Base-by-base conservation (phyloP, 1,140 invertebrate genomes). In the Hyposmocoma kahamanoa region DNA sequence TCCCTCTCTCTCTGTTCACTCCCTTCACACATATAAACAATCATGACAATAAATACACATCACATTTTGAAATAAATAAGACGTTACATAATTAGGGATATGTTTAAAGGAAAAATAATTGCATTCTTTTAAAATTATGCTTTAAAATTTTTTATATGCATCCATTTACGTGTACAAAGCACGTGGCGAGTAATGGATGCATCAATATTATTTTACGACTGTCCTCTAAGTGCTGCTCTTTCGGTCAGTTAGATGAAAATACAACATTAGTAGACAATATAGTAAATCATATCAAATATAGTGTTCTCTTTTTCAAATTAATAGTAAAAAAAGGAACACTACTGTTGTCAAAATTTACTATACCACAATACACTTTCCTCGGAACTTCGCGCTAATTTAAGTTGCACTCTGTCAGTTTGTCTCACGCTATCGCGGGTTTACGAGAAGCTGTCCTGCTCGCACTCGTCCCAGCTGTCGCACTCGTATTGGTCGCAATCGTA, bases 401-500 rank as follows among this genome's bases (percentile, higher is more conserved):
- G 24, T 11, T 5, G 11, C 11, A 26, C 5, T 26, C 5, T 26
- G 11, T 26, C 24, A 11, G 24, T 6, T 26, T 6, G 5, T 26
- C 5, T 43, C 21, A 17, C 32, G 18, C 5, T 10, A 21, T 3
- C 19, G 17, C 13, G 13, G 6, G 22, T 20, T 30, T 56, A 57
- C 13, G 66, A 69, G 26, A 69, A 57, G 52, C 66, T 69, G 44
- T 69, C 66, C 51, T 69, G 66, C 38, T 69, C 66, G 50, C 66
- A 69, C 48, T 69, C 66, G 51, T 66, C 62, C 66, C 66, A 69
- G 49, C 80, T 84, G 61, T 87, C 84, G 61, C 81, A 86, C 43
- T 84, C 83, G 64, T 86, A 87, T 28, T 78, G 83, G 52, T 87
- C 84, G 58, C 73, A 78, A 47, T 87, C 86, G 58, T 83, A 84